Conservation (phyloP, 2,888 invertebrate species). For the Marasmarcha lunaedactyla region DNA sequence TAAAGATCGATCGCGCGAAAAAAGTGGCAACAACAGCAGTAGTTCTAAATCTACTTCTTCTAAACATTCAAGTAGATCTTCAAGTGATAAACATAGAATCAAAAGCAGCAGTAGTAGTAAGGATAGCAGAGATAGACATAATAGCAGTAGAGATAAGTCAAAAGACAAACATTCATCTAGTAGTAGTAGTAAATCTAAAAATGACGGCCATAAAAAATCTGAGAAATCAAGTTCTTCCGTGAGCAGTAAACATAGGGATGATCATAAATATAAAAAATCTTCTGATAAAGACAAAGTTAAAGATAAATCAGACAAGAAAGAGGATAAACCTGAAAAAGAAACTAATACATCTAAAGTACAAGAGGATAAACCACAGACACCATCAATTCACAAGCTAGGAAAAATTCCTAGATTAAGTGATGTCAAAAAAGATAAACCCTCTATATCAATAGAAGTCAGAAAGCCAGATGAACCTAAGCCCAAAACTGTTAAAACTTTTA, state of each 20-base stretch:
- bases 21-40: slow-evolving; percentile 33
- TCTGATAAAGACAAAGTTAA: slow-evolving; percentile 37
- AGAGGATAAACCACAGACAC: slow-evolving; percentile 74
- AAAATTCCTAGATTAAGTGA: slow-evolving; percentile 82
- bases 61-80: slow-evolving; percentile 50
- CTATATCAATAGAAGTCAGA: slow-evolving; percentile 85
- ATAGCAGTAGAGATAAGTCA: slow-evolving; percentile 42
- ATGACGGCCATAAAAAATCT: slow-evolving; percentile 39
- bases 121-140: slow-evolving; percentile 16
- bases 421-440: slow-evolving; percentile 75
- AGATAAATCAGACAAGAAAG: slow-evolving; percentile 28
- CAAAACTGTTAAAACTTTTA: slow-evolving; percentile 92
- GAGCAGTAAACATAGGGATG: slow-evolving; percentile 41
- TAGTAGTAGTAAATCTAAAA: slow-evolving; percentile 49
- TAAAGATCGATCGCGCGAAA: slow-evolving; percentile 63
- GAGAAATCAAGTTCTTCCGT: slow-evolving; percentile 40
- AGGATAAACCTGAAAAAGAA: slow-evolving; percentile 19
- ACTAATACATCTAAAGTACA: slow-evolving; percentile 31
- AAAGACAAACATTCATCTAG: slow-evolving; percentile 38
- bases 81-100: slow-evolving; percentile 47
- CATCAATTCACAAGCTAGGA: slow-evolving; percentile 79
- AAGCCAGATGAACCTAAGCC: slow-evolving; percentile 80
- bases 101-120: slow-evolving; percentile 21
- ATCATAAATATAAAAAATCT: slow-evolving; percentile 17
- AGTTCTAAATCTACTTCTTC: slow-evolving; percentile 32